Evolutionary conservation across 2,113 vertebrate species (phyloP), one percentile per base, ranked within the genome.

Genomic region (Chaetodon trifascialis): DNA sequence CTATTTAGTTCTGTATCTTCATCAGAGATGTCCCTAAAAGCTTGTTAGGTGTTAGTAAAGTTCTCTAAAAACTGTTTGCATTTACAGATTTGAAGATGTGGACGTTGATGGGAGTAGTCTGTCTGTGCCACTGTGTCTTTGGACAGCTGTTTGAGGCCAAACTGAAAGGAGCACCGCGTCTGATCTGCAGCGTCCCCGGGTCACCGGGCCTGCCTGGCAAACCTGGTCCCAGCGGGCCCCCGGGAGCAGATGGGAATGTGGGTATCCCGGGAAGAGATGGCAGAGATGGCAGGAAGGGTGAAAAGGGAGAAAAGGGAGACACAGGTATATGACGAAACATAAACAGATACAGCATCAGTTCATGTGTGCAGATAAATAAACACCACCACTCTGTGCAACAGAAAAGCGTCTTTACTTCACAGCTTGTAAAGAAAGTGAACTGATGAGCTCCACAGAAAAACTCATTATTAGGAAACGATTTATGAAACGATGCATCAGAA

Each of bases 251-350:
- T 0, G 98, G 98, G 85, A 95, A 96, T 74, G 95, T 97, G 55
- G 98, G 98, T 71, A 96, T 99, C 82, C 97, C 97, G 9, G 98
- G 98, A 94, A 97, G 98, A 95, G 98, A 99, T 78, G 98, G 98
- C 3, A 96, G 98, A 96, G 98, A 99, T 59, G 98, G 98, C 92
- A 96, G 97, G 79, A 97, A 96, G 87, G 97, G 98, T 82, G 98
- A 99, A 90, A 97, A 96, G 92, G 98, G 98, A 64, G 97, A 97
- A 85, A 99, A 97, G 71, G 98, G 97, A 85, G 93, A 95, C 1
- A 49, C 96, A 97, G 98, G 98, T 99, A 98, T 82, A 81, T 74
- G 19, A 84, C 79, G 3, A 84, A 86, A 42, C 40, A 62, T 58
- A 14, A 79, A 56, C 65, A 58, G 60, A 85, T 44, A 68, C 38